These are phyloP conservation scores for Paratilapia polleni DNA, from an alignment of 2,113 vertebrate species.

Conservation along the genomic window DNA sequence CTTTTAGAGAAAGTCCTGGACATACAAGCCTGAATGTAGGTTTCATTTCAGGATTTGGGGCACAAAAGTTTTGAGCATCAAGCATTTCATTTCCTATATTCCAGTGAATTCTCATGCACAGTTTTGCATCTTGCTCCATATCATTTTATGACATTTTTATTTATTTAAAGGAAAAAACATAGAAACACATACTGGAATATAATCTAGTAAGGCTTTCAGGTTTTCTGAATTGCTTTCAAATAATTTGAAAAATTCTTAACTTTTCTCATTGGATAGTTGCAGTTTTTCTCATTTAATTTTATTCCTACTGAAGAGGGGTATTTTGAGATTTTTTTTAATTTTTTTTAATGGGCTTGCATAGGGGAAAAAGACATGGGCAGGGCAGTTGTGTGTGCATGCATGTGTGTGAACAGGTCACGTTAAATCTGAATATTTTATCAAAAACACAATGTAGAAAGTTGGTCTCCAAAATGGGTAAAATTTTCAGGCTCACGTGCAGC, in stretches of 20 bases:
- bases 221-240: neutral
- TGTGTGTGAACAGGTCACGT: rapidly evolving
- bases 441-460: neutral
- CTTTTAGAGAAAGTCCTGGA: neutral
- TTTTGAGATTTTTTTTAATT: neutral
- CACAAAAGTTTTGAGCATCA: neutral
- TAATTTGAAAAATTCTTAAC: too few relatives aligned
- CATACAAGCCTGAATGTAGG: rapidly evolving
- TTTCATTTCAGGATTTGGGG: neutral
- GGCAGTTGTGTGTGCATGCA: rapidly evolving
- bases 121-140: neutral
- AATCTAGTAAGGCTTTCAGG: neutral
- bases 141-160: neutral
- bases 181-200: neutral
- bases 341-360: neutral
- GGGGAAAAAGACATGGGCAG: neutral
- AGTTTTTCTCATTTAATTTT: neutral
- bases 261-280: neutral
- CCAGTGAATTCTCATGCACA: neutral
- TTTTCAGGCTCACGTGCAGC: too few relatives aligned
- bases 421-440: neutral
- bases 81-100: too few relatives aligned
- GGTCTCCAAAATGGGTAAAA: too few relatives aligned
- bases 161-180: neutral
- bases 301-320: too few relatives aligned